These are phyloP conservation scores for Ceratina calcarata DNA, from an alignment of 1,140 invertebrate genomes.

Conservation along the genomic window DNA sequence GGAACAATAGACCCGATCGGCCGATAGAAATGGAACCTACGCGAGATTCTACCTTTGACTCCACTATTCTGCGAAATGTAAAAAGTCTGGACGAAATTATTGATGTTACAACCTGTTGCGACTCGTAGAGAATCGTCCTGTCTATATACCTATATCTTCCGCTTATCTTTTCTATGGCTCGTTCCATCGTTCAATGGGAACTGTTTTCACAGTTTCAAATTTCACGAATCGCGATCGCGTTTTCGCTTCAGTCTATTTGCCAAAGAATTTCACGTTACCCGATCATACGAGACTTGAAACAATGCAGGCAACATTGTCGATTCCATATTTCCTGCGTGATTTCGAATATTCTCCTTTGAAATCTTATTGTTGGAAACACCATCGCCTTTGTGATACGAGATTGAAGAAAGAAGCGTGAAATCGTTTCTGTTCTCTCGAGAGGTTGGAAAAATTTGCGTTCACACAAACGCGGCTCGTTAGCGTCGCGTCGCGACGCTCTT, in stretches of 20 bases:
- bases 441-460: slow-evolving; percentile 45
- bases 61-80: slow-evolving; percentile 14
- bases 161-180: background rate
- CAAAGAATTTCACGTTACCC: background rate
- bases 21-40: slow-evolving; percentile 5
- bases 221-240: background rate
- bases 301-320: too few species aligned
- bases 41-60: background rate
- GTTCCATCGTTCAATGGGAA: background rate
- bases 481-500: slow-evolving; percentile 13
- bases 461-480: slow-evolving; percentile 56
- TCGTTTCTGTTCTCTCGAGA: too few species aligned
- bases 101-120: slow-evolving; percentile 38
- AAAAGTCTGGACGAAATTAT: slow-evolving; percentile 6
- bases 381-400: background rate
- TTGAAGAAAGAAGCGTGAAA: background rate
- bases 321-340: background rate
- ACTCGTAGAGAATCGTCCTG: background rate
- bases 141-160: background rate
- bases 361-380: too few species aligned
- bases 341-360: too few species aligned
- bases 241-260: background rate
- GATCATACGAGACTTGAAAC: background rate
- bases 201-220: background rate
- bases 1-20: slow-evolving; percentile 2